Conservation (phyloP, 2,113 vertebrate genomes). For the Salvelinus fontinalis region DNA sequence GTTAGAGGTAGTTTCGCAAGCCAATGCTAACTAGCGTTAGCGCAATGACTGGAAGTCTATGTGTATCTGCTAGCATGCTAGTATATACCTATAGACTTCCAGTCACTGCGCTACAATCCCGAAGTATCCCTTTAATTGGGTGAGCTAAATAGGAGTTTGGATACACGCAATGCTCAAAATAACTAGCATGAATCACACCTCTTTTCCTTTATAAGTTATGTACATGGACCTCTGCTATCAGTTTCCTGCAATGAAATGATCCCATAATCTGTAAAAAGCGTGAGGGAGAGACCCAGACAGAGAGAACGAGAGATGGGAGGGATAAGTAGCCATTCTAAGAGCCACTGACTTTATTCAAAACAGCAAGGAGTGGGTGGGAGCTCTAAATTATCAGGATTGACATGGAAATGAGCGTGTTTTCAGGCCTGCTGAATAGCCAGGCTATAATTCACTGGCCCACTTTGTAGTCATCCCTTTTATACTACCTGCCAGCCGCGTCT, state of each 20-base stretch:
- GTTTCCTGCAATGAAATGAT: slow-evolving; percentile 29
- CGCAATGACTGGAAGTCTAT: too few relatives aligned
- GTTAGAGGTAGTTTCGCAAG: too few relatives aligned
- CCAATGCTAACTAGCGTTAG: too few relatives aligned
- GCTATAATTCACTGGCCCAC: slow-evolving; percentile 54
- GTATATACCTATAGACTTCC: too few relatives aligned
- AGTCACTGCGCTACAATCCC: too few relatives aligned
- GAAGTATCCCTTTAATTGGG: neutral
- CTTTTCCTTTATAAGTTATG: slow-evolving; percentile 17
- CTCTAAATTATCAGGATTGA: slow-evolving; percentile 73
- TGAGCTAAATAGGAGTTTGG: slow-evolving; percentile 8
- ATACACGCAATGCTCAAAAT: slow-evolving; percentile 5
- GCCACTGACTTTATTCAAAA: slow-evolving; percentile 49
- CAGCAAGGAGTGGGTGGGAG: slow-evolving; percentile 36
- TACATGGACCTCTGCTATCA: slow-evolving; percentile 29
- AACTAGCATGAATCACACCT: neutral
- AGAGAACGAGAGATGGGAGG: slow-evolving; percentile 38
- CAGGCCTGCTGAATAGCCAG: slow-evolving; percentile 55
- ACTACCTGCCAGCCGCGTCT: slow-evolving; percentile 38
- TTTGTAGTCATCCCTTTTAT: slow-evolving; percentile 46
- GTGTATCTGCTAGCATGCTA: too few relatives aligned
- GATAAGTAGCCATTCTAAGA: slow-evolving; percentile 34
- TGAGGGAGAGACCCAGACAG: neutral
- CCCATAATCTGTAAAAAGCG: slow-evolving; percentile 45
- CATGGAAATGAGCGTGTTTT: slow-evolving; percentile 69